Evolutionary conservation across 2,113 vertebrate species (phyloP), one percentile per base, ranked within the genome.

Genomic region (Daphoenositta chrysoptera): DNA sequence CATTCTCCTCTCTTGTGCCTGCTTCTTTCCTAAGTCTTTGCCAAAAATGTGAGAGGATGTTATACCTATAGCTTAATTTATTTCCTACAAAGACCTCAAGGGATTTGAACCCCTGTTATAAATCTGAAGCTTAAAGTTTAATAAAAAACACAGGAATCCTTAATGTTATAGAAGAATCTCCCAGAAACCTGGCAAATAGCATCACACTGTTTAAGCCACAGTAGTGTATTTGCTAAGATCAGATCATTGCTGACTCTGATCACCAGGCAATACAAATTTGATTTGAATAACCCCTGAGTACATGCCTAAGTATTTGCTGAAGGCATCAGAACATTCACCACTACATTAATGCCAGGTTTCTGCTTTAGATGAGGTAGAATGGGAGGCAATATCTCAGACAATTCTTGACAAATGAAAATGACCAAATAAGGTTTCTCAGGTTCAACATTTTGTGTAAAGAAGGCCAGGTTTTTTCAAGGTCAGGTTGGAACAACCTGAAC

Each of bases 41-140:
- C 91, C 95, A 97, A 91, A 95, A 95, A 90, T 87, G 78, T 89
- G 89, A 94, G 69, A 75, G 83, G 89, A 94, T 87, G 84, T 93
- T 96, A 73, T 89, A 96, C 91, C 93, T 93, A 85, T 91, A 95
- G 75, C 84, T 94, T 94, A 96, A 96, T 96, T 96, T 96, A 96
- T 96, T 96, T 96, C 58, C 63, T 87, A 76, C 47, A 76, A 91
- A 72, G 33, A 33, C 17, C 84, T 91, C 39, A 39, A 73, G 95
- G 70, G 94, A 93, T 91, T 39, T 81, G n/a, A 91, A 91, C 57
- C 51, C 75, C 76, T 78, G 44, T 65, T 91, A 83, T 91, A 94
- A 96, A 91, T 93, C 89, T 91, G 75, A 80, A 91, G 54, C 63
- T 87, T 91, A 69, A 89, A 87, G 66, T 94, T 94, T 96, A 91